These are phyloP conservation scores for Tiliacea citrago DNA, from an alignment of 2,888 invertebrate species.

Conservation along the genomic window DNA sequence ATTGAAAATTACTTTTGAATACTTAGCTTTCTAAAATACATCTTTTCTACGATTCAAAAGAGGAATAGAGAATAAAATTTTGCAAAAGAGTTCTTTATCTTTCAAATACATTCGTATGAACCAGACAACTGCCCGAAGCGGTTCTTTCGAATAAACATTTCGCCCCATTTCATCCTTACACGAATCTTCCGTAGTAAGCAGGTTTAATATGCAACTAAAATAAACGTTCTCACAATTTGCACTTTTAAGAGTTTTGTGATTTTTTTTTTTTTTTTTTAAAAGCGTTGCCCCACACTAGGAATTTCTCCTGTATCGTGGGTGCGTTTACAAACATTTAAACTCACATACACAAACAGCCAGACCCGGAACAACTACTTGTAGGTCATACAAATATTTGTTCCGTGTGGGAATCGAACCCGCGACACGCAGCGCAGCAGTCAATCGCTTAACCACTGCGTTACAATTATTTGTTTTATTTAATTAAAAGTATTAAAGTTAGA, in stretches of 20 bases:
- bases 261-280: no score
- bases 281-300: no score
- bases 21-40: slow-evolving; percentile 18
- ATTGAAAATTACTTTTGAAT: slow-evolving; percentile 24
- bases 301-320: no score
- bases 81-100: slow-evolving; percentile 59
- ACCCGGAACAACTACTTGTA: no score
- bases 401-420: no score
- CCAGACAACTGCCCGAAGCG: slow-evolving; percentile 50
- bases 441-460: no score
- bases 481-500: background rate
- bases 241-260: background rate
- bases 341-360: no score
- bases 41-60: slow-evolving; percentile 21
- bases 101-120: slow-evolving; percentile 54
- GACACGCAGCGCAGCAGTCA: no score
- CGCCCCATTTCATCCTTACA: slow-evolving; percentile 33
- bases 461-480: background rate
- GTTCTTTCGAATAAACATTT: slow-evolving; percentile 57
- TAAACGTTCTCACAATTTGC: slow-evolving; percentile 26
- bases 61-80: slow-evolving; percentile 36
- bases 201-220: slow-evolving; percentile 41
- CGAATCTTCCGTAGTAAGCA: slow-evolving; percentile 23
- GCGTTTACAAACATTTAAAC: no score
- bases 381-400: no score